phyloP scores from a whole-genome alignment of 1,140 invertebrate species.

The Drosophila watanabei region DNA sequence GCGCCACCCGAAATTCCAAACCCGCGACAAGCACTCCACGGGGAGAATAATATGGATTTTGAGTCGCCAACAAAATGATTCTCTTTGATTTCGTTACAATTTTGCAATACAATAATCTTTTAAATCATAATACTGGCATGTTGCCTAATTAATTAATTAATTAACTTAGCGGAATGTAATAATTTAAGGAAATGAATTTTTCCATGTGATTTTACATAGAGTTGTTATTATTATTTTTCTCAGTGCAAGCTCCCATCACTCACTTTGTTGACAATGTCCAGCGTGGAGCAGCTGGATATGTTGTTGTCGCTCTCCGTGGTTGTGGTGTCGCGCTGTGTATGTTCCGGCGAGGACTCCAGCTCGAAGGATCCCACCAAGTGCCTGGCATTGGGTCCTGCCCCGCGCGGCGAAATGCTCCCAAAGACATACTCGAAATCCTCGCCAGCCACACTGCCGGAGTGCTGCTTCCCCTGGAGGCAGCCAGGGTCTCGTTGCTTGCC shows the following conservation, averaged over 20 bases:
- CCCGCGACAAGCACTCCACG: slow-evolving; percentile 24
- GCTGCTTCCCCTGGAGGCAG: slow-evolving; percentile 43
- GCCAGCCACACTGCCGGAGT: slow-evolving; percentile 34
- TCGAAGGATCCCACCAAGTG: slow-evolving; percentile 59
- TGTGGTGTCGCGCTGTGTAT: slow-evolving; percentile 76
- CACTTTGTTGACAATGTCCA: slow-evolving; percentile 85
- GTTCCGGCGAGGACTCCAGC: slow-evolving; percentile 69
- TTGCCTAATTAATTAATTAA: too few species aligned
- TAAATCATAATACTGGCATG: too few species aligned
- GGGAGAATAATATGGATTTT: background rate
- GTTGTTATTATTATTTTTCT: background rate
- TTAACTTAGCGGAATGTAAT: rapidly evolving
- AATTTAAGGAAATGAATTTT: background rate
- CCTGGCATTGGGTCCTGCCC: slow-evolving; percentile 36
- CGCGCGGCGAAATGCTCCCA: slow-evolving; percentile 72
- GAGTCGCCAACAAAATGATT: background rate
- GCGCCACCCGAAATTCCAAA: slow-evolving; percentile 23
- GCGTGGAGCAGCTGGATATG: slow-evolving; percentile 84
- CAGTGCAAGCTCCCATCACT: slow-evolving; percentile 34
- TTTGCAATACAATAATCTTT: too few species aligned
- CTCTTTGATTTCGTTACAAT: background rate
- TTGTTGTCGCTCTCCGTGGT: slow-evolving; percentile 83
- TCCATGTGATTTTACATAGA: background rate
- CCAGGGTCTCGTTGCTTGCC: slow-evolving; percentile 41
- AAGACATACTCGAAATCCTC: slow-evolving; percentile 72